Evolutionary conservation across 2,113 vertebrate genomes (phyloP), one percentile per base, ranked within the genome.

Genomic region (Falco punctatus): DNA sequence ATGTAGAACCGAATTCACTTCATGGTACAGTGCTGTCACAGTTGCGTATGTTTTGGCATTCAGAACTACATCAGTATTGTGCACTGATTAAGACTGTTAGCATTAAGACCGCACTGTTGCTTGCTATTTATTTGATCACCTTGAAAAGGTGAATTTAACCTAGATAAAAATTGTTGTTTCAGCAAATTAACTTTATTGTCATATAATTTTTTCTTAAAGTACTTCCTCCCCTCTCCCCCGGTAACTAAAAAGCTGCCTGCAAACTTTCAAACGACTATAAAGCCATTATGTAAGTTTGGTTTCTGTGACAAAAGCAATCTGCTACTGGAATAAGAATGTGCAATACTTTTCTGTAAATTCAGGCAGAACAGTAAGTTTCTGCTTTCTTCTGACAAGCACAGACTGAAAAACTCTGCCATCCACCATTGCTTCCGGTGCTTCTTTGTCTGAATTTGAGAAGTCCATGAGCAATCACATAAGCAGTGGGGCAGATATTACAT

Each of bases 131-230:
- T 75, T 35, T 86, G n/a, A 91, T 62, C 42, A 21, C n/a, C 30
- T 21, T 78, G 75, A 90, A 94, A 96, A 90, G 69, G 35, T 5
- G 13, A 92, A 92, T 92, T 78, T 61, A 67, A 71, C n/a, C 51
- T 44, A 44, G 15, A 82, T 22, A 82, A 85, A 82, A 72, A 81
- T 2, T 78, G 52, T 65, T 94, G 19, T 86, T 92, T 92, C 81
- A 65, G 66, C 62, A 81, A 79, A 91, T 80, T 92, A 88, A 84
- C 71, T 86, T 85, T 57, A 82, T 40, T 72, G 42, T 64, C 44
- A 62, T 13, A 5, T 12, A 8, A 32, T 28, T 80, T 79, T 71
- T 80, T 70, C 38, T 73, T 54, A 54, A 87, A 46, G 19, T 38
- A 24, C 4, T 38, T 38, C 38, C 38, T 38, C 38, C 38, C 38